A percentile compares a stretch with the other conserved stretches of the same genome.
Evolutionary conservation across 2,113 vertebrate genomes (phyloP).

Genomic region (Gasterosteus aculeatus): DNA sequence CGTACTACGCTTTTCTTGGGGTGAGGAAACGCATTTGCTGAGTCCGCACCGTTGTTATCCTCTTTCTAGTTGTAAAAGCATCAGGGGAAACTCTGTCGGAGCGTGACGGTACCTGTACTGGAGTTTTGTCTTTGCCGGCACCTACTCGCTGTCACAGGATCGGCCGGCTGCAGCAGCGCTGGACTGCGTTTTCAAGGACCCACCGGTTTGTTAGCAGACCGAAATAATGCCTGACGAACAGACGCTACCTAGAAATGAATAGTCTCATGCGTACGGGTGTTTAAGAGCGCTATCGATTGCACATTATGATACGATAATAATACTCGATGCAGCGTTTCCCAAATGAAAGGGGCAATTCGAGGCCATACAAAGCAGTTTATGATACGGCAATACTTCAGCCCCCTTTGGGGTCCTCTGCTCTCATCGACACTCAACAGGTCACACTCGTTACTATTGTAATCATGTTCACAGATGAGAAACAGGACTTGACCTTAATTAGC

Average conservation of each 20-base stretch:
- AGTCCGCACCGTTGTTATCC: rapidly evolving
- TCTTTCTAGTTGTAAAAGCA: background rate
- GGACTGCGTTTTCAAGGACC: slow-evolving; percentile 67
- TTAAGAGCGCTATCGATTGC: background rate
- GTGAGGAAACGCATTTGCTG: background rate
- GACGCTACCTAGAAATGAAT: rapidly evolving
- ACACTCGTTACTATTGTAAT: background rate
- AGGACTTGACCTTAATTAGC: background rate
- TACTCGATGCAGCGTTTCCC: rapidly evolving
- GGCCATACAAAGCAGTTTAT: background rate
- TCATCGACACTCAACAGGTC: background rate
- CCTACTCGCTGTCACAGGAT: slow-evolving; percentile 45
- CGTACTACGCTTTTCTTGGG: rapidly evolving
- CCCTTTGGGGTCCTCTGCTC: slow-evolving; percentile 14
- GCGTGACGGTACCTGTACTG: slow-evolving; percentile 45
- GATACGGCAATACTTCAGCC: background rate
- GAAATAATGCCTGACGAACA: slow-evolving; percentile 51
- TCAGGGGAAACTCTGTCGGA: rapidly evolving
- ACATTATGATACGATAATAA: rapidly evolving
- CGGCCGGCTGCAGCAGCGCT: background rate
- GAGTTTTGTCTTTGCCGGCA: background rate
- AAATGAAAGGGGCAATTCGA: background rate
- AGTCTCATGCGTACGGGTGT: rapidly evolving
- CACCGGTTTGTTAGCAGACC: background rate
- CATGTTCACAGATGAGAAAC: background rate